Evolutionary conservation across 2,888 invertebrate species (phyloP), one percentile per base, ranked within the genome.

Genomic region (Resseliella maxima): DNA sequence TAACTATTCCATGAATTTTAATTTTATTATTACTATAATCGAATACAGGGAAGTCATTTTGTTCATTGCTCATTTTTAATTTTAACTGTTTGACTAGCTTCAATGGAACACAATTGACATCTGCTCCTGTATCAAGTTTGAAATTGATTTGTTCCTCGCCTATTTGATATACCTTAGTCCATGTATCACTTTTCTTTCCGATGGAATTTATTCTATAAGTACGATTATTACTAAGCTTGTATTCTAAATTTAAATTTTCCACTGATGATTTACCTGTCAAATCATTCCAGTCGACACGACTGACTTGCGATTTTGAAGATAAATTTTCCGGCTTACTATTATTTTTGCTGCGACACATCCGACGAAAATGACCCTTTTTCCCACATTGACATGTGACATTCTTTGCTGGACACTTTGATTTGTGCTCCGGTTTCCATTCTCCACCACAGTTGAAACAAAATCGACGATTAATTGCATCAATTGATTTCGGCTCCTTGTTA

Each of bases 401-500:
- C 45, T 87, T 88, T 85, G 88, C 88, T 86, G 86, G 86, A 83
- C 88, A 88, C 38, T 86, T 64, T 18, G 59, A 59, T 35, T 59
- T 38, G 86, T 88, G 87, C 50, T 83, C 72, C 1, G 86, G 64
- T 86, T 86, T 86, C 81, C 86, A 87, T 64, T 85, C 81, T 87
- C 85, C 10, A 87, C 87, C 85, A 87, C 87, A 54, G 87, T 86
- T 87, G 83, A 86, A 87, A 54, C 87, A 87, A 54, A 35, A 41
- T 38, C 24, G 35, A 18, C 31, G 24, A 21, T 81, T 81, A 18
- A 81, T 81, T 35, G 81, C 81, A 31, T 81, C 15, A 27, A 81
- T 27, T 81, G 81, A 50, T 10, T 50, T 27, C 3, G 81, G 3
- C 3, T 81, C 81, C 3, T 5, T 50, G 50, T 50, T 50, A 2